Percentiles rank a stretch among this genome's conserved stretches.
Evolutionary conservation across 2,888 invertebrate species (phyloP).

Genomic region (Nemapogon koenigi): DNA sequence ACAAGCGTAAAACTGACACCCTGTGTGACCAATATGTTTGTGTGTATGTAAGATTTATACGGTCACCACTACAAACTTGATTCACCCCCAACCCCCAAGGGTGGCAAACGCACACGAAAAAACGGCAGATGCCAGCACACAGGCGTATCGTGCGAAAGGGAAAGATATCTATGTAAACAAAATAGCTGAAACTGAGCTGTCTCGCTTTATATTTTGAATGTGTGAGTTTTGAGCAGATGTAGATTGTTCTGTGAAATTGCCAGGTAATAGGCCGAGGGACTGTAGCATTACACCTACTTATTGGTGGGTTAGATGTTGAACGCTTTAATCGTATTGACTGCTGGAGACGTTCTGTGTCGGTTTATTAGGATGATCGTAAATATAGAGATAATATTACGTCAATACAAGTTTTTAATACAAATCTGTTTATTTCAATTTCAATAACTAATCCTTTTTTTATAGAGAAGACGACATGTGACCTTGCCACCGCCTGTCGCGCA

Average conservation of each 20-base stretch:
- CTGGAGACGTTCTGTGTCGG: conserved; percentile 38
- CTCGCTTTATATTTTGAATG: conserved; percentile 43
- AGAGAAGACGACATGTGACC: too few relatives aligned
- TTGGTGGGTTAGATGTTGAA: conserved; percentile 51
- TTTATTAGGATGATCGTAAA: too few relatives aligned
- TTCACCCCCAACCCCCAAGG: too few relatives aligned
- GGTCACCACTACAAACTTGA: conserved; percentile 39
- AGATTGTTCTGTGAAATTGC: conserved; percentile 64
- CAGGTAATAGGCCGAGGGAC: conserved; percentile 63
- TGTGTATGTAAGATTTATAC: conserved; percentile 63
- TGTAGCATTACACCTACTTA: conserved; percentile 61
- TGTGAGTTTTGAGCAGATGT: conserved; percentile 41
- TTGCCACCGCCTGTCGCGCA: too few relatives aligned
- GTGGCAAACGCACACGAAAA: conserved; percentile 50
- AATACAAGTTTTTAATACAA: too few relatives aligned
- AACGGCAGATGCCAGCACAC: conserved; percentile 31
- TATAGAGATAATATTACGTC: too few relatives aligned
- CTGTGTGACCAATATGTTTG: conserved; percentile 60
- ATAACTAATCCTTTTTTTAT: too few relatives aligned
- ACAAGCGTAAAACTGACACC: conserved; percentile 64
- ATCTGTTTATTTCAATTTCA: too few relatives aligned
- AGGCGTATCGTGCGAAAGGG: conserved; percentile 40
- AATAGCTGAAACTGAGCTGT: conserved; percentile 49
- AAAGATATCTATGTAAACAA: conserved; percentile 64
- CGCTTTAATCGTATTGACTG: conserved; percentile 55